Evolutionary conservation across 2,888 invertebrate species (phyloP), one percentile per base, ranked within the genome.

Genomic region (Agrochola lota): DNA sequence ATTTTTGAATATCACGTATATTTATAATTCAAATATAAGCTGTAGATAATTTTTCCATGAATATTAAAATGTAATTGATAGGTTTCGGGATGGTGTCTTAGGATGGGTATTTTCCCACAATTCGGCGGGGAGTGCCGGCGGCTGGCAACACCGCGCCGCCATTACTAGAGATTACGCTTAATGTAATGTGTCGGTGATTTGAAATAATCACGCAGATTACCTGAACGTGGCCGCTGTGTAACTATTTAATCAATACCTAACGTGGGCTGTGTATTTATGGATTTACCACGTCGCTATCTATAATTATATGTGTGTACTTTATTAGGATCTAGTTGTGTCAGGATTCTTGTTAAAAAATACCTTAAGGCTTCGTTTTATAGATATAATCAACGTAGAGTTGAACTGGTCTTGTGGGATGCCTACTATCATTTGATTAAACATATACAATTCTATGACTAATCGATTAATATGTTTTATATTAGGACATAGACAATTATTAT

Each of bases 171-270:
- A 95, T 96, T 95, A 96, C 95, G 93, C 93, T 93, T 95, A 95
- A 95, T 96, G 95, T 95, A 93, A 95, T 94, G 95, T 94, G 94
- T 91, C 92, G 95, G 94, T 94, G 95, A 96, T 96, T 96, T 95
- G 95, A 96, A 96, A 96, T 96, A 96, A 96, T 96, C 95, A 93
- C 95, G 89, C 92, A 93, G 95, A 95, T 95, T 95, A 95, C 93
- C 86, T 89, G 91, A 86, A 91, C 90, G 91, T 87, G 90, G 91
- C 85, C 89, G 91, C 91, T 92, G 92, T 92, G 91, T 91, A 88
- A 90, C 92, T 92, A 91, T 94, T 94, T 94, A 94, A 95, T 96
- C 94, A 94, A 94, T 95, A 94, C 85, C 84, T 91, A 91, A 77
- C 83, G 76, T 85, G 79, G 77, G 67, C 52, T 20, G 76, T 68